A percentile compares a stretch with the other conserved stretches of the same genome.
These are phyloP conservation scores for Nestor notabilis DNA, from an alignment of 2,113 vertebrate species.

Conservation along the genomic window DNA sequence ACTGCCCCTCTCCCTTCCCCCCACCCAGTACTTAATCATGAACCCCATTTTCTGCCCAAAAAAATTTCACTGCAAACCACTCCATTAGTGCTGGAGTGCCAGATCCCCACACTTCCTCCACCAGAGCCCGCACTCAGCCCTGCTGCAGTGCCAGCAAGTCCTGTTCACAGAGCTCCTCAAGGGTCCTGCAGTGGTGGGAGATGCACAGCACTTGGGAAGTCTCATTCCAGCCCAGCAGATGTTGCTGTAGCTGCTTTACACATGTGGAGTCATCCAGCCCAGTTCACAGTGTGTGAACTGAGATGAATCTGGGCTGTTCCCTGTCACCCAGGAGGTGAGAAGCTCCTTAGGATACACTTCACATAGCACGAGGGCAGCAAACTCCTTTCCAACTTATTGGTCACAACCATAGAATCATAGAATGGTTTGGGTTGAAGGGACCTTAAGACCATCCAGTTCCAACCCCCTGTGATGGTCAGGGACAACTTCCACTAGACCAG, in stretches of 20 bases:
- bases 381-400: not conserved
- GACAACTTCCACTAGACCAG: no score
- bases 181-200: not conserved
- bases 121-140: not conserved
- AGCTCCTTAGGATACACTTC: not conserved
- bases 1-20: no score
- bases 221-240: not conserved
- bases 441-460: no score
- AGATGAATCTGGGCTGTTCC: not conserved
- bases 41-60: not conserved
- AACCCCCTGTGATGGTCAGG: no score
- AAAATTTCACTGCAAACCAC: not conserved
- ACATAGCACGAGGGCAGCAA: not conserved
- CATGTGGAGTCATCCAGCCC: rapidly evolving
- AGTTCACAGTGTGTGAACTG: not conserved
- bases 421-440: no score
- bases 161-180: not conserved
- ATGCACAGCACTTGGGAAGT: not conserved
- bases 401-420: not conserved
- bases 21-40: no score
- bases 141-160: not conserved
- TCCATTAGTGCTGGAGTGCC: not conserved
- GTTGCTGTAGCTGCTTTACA: not conserved
- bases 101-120: not conserved
- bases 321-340: not conserved